A percentile compares a stretch with the other conserved stretches of the same genome.
These are phyloP conservation scores for Stenichneumon culpator DNA, from an alignment of 2,888 invertebrate species.

Conservation along the genomic window DNA sequence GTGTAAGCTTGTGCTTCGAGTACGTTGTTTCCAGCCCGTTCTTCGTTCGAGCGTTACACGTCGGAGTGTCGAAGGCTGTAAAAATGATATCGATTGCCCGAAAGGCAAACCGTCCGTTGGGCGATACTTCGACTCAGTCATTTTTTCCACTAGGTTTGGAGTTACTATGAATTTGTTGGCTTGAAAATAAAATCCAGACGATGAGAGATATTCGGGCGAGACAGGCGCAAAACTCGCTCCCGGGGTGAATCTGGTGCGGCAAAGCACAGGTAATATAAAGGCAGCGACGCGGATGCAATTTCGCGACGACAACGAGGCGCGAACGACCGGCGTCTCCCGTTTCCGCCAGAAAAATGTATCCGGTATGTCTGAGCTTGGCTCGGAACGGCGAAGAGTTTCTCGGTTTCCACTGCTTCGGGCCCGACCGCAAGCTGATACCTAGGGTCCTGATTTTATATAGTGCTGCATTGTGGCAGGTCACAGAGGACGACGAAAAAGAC, in stretches of 20 bases:
- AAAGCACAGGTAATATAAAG: slow-evolving; percentile 10
- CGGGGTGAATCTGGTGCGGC: slow-evolving; percentile 1
- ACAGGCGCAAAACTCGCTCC: not conserved
- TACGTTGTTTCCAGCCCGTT: slow-evolving; percentile 9
- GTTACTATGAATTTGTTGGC: not conserved
- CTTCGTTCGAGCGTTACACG: not conserved
- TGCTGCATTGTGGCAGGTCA: slow-evolving; percentile 20
- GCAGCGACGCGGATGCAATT: slow-evolving; percentile 38
- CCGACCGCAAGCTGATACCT: slow-evolving; percentile 12
- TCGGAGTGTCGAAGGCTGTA: not conserved
- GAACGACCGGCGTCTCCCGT: slow-evolving; percentile 72
- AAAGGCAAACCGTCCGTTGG: not conserved
- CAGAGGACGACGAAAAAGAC: slow-evolving; percentile 73
- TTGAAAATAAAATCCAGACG: not conserved
- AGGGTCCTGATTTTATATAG: not conserved
- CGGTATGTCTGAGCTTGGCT: slow-evolving; percentile 33
- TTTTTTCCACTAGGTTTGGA: not conserved
- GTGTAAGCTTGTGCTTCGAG: slow-evolving; percentile 10
- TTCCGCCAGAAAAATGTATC: slow-evolving; percentile 63
- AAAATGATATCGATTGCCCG: not conserved
- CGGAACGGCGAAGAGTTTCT: slow-evolving; percentile 37
- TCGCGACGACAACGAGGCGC: slow-evolving; percentile 21
- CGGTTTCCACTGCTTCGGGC: slow-evolving; percentile 26
- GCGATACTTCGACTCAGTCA: not conserved
- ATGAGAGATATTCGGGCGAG: not conserved